Evolutionary conservation across 2,113 vertebrate species (phyloP), one percentile per base, ranked within the genome.

Genomic region (Hippoglossus stenolepis): DNA sequence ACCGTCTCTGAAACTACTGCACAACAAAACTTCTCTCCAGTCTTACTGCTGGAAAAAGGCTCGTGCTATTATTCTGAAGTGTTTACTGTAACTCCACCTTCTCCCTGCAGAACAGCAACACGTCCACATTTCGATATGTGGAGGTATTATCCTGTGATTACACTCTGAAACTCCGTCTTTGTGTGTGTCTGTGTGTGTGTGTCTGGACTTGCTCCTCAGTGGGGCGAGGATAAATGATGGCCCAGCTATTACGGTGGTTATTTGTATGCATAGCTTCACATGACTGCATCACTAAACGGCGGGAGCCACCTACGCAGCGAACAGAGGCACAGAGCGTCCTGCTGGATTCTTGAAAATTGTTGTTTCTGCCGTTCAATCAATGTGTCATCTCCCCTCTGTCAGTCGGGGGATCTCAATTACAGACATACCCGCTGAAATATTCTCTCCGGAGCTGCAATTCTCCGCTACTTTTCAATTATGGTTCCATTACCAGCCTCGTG

Each of bases 231-330:
- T 56, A 62, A 83, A 72, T 58, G 38, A 51, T 35, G n/a, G 67
- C 45, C 45, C 13, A 0, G 47, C 28, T 59, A 23, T 66, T 71
- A 62, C 54, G 17, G 4, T 31, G 14, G 60, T 64, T 65, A 71
- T 85, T 79, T 79, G 77, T 69, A 70, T 75, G 75, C 15, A 51
- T 15, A 53, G 40, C 59, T 66, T 60, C 64, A 56, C 71, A 15
- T n/a, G 26, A 43, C 23, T 58, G 51, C 68, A 38, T 45, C 60
- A 24, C 40, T 35, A 56, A 75, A 35, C 21, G 38, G 15, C 45
- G 15, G 15, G 24, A 70, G 49, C 54, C 13, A 38, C 54, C 63
- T 43, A 18, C 54, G 73, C 47, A 18, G 4, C n/a, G 2, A 8
- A 40, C 38, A 12, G 38, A 8, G 38, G 24, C 38, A 40, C 38